A percentile compares a stretch with the other conserved stretches of the same genome.
phyloP scores from a whole-genome alignment of 2,888 invertebrate genomes.

The Drosophila quasianomalipes region DNA sequence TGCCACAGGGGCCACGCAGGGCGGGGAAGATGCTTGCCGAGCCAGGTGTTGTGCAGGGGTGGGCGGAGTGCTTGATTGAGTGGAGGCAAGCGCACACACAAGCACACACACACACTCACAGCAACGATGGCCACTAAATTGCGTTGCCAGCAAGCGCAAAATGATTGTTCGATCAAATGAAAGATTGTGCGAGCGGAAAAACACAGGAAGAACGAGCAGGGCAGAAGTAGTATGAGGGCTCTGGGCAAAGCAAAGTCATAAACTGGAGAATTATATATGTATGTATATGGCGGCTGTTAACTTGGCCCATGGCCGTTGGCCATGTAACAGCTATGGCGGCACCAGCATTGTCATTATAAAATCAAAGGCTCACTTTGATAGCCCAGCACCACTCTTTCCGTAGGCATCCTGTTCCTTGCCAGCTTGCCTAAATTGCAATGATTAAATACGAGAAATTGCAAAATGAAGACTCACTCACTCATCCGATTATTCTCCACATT shows the following conservation, averaged over 20 bases:
- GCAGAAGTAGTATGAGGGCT: conserved; percentile 39
- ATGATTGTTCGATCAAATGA: conserved; percentile 75
- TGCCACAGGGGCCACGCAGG: conserved; percentile 35
- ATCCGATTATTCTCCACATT: not conserved
- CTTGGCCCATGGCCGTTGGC: conserved; percentile 40
- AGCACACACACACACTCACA: conserved; percentile 5
- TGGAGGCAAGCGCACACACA: conserved; percentile 43
- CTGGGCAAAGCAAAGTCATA: conserved; percentile 60
- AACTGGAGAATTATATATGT: conserved; percentile 61
- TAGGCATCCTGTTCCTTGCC: not conserved
- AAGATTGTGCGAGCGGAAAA: conserved; percentile 51
- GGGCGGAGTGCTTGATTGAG: conserved; percentile 63
- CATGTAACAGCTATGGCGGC: conserved; percentile 78
- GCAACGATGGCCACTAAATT: conserved; percentile 50
- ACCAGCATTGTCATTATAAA: conserved; percentile 69
- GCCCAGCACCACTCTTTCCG: not conserved
- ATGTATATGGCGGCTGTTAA: conserved; percentile 29
- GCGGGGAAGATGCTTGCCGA: conserved; percentile 2
- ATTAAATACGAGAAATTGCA: conserved; percentile 74
- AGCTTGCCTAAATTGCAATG: conserved; percentile 76
- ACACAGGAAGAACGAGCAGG: conserved; percentile 10
- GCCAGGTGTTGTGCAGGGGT: conserved; percentile 14
- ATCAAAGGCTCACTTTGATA: conserved; percentile 37
- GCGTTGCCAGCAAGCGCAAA: conserved; percentile 73
- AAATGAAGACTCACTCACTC: conserved; percentile 75